Conservation (phyloP, 2,113 vertebrate genomes). For the Chlorocebus sabaeus region DNA sequence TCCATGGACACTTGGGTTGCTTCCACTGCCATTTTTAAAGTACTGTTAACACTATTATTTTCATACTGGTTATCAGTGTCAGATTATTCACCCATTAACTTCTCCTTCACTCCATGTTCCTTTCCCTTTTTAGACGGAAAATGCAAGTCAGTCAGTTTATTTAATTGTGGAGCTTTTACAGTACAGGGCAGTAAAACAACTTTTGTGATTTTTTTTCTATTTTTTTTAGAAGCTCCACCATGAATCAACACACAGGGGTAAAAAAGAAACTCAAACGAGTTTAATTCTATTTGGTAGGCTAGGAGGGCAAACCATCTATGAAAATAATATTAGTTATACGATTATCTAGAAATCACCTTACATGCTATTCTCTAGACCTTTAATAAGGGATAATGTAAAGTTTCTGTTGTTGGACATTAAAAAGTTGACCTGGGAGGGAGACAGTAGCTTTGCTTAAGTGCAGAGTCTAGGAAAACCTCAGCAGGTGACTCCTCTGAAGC, state of each 20-base stretch:
- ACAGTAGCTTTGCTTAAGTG: neutral
- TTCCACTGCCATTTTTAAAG: neutral
- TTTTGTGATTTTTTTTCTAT: neutral
- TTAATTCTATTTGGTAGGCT: neutral
- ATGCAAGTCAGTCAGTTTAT: neutral
- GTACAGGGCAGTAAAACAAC: neutral
- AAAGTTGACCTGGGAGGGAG: neutral
- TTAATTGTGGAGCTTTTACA: neutral
- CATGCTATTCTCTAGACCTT: neutral
- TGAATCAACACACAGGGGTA: neutral
- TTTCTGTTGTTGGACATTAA: slow-evolving; percentile 16
- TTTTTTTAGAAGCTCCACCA: neutral
- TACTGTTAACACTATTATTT: slow-evolving; percentile 13
- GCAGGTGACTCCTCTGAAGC: neutral
- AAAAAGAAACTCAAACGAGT: slow-evolving; percentile 15
- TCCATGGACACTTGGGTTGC: neutral
- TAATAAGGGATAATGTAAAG: slow-evolving; percentile 23
- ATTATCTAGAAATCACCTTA: slow-evolving; percentile 33
- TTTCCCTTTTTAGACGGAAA: neutral
- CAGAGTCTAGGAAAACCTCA: neutral
- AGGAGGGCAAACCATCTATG: neutral
- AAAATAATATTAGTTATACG: slow-evolving; percentile 38
- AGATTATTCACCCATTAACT: slow-evolving; percentile 27
- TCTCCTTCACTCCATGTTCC: neutral
- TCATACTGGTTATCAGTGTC: slow-evolving; percentile 12